phyloP scores from a whole-genome alignment of 1,140 invertebrate species.

The Physella acuta region DNA sequence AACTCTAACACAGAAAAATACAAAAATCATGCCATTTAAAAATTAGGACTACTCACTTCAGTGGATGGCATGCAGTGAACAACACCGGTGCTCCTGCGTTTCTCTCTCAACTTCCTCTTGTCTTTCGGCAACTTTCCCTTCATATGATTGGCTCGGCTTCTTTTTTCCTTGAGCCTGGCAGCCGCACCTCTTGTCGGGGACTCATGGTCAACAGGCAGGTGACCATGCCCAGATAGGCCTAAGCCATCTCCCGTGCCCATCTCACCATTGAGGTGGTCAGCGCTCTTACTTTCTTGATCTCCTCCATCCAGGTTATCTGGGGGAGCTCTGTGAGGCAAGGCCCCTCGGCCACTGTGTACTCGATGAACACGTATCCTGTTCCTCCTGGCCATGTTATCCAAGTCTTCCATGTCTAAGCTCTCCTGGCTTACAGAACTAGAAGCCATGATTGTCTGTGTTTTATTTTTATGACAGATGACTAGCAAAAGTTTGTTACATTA shows the following conservation, averaged over 20 bases:
- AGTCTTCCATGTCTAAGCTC: slow-evolving; percentile 67
- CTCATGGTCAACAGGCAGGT: slow-evolving; percentile 59
- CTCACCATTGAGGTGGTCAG: slow-evolving; percentile 41
- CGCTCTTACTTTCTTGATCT: slow-evolving; percentile 38
- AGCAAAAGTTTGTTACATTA: background rate
- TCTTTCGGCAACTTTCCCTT: slow-evolving; percentile 67
- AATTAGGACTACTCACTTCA: slow-evolving; percentile 61
- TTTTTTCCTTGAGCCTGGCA: slow-evolving; percentile 60
- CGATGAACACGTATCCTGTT: slow-evolving; percentile 65
- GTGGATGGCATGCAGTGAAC: slow-evolving; percentile 68
- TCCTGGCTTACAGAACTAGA: slow-evolving; percentile 72
- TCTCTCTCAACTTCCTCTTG: slow-evolving; percentile 68
- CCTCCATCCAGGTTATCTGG: slow-evolving; percentile 34
- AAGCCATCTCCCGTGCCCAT: slow-evolving; percentile 20
- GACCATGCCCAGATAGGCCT: slow-evolving; percentile 4
- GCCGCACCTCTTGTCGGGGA: slow-evolving; percentile 61
- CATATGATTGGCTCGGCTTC: slow-evolving; percentile 63
- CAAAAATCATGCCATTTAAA: background rate
- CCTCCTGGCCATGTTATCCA: slow-evolving; percentile 63
- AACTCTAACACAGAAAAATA: slow-evolving; percentile 1
- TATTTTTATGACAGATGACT: background rate
- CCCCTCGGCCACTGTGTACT: slow-evolving; percentile 52
- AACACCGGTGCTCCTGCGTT: slow-evolving; percentile 68
- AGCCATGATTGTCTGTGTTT: slow-evolving; percentile 61
- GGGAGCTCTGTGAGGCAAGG: slow-evolving; percentile 59